Percentiles rank a stretch among this genome's conserved stretches.
These are phyloP conservation scores for Phrynocephalus forsythii DNA, from an alignment of 2,797 vertebrate species.

Conservation along the genomic window DNA sequence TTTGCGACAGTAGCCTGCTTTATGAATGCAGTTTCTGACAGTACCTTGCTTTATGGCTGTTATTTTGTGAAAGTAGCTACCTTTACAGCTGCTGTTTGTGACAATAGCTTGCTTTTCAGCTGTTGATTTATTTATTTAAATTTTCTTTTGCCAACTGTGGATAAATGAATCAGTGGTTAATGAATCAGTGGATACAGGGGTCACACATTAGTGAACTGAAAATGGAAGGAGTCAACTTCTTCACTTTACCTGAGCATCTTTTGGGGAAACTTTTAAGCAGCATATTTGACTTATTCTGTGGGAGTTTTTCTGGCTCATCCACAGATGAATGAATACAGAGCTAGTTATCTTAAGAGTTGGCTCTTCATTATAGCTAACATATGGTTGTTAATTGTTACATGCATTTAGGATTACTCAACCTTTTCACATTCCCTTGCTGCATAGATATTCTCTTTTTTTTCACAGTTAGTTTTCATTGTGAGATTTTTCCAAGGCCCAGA, in stretches of 20 bases:
- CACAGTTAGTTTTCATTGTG: not conserved
- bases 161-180: too few relatives aligned
- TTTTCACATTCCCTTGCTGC: not conserved
- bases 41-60: too few relatives aligned
- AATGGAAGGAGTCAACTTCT: not conserved
- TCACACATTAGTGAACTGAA: not conserved
- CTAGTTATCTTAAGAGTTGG: not conserved
- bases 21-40: too few relatives aligned
- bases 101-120: too few relatives aligned
- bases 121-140: too few relatives aligned
- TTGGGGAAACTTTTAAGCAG: not conserved
- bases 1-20: too few relatives aligned
- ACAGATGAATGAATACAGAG: not conserved
- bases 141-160: too few relatives aligned
- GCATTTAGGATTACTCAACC: not conserved
- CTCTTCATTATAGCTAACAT: not conserved
- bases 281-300: not conserved
- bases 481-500: not conserved
- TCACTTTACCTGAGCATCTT: not conserved
- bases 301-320: not conserved
- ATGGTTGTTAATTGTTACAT: constrained; percentile 2
- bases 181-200: too few relatives aligned
- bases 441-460: not conserved
- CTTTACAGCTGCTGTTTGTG: too few relatives aligned
- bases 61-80: too few relatives aligned